Evolutionary conservation across 2,797 vertebrate genomes (phyloP).

Genomic region (Heteromormyrus szaboi): DNA sequence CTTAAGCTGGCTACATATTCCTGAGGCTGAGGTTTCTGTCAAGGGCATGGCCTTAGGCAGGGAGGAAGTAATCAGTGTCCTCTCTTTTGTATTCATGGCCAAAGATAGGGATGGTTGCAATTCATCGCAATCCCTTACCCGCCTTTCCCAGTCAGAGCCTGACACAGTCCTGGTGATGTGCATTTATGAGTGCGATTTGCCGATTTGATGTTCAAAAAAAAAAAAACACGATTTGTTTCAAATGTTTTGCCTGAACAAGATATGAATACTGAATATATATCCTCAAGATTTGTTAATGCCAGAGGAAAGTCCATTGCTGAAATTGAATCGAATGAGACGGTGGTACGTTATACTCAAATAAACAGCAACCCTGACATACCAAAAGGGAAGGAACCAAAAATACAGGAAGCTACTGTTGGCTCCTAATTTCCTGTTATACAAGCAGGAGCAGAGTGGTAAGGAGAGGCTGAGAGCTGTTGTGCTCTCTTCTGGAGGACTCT

Average conservation of each 20-base stretch:
- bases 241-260: neutral
- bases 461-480: neutral
- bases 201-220: neutral
- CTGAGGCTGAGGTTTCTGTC: neutral
- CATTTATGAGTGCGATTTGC: neutral
- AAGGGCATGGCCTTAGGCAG: neutral
- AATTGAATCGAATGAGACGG: neutral
- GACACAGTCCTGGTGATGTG: neutral
- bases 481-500: neutral
- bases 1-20: neutral
- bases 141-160: neutral
- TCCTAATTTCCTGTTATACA: conserved; percentile 3
- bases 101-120: neutral
- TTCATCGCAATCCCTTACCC: neutral
- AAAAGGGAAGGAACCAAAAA: neutral
- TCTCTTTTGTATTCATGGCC: neutral
- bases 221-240: neutral
- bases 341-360: neutral
- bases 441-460: neutral
- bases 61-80: neutral
- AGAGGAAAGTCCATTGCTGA: neutral
- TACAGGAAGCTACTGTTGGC: neutral
- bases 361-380: neutral
- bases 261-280: neutral
- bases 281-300: neutral